Evolutionary conservation across 2,113 vertebrate genomes (phyloP).

Genomic region (Rhegmatorhina hoffmannsi): DNA sequence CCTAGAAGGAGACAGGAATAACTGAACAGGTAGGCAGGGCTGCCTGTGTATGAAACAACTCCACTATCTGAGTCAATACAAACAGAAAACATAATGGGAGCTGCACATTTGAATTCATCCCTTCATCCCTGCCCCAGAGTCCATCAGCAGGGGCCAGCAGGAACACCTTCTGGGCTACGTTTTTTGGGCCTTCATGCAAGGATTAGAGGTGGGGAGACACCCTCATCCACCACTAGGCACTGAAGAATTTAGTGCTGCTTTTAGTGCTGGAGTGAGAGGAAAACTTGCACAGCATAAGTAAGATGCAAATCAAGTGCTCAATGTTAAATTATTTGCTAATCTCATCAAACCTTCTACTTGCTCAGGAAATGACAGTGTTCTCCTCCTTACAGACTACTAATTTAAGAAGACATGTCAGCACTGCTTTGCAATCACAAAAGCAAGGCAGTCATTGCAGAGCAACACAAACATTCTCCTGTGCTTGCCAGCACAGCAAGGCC

Average conservation of each 20-base stretch:
- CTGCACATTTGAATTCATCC: background rate
- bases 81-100: background rate
- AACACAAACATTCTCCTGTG: background rate
- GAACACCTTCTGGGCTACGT: background rate
- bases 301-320: background rate
- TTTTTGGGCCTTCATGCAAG: background rate
- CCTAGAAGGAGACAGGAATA: conserved; percentile 63
- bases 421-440: background rate
- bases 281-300: background rate
- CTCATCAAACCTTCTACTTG: background rate
- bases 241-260: background rate
- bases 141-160: background rate
- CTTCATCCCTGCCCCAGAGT: background rate
- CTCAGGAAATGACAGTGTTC: background rate
- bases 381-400: background rate
- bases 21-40: background rate
- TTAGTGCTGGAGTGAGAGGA: background rate
- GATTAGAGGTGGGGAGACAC: background rate
- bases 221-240: accelerated
- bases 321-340: background rate
- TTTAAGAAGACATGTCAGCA: background rate
- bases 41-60: background rate
- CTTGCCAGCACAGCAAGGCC: background rate
- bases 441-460: background rate
- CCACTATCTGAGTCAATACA: accelerated